These are phyloP conservation scores for Nymphalis polychloros DNA, from an alignment of 2,888 invertebrate species.

Conservation along the genomic window DNA sequence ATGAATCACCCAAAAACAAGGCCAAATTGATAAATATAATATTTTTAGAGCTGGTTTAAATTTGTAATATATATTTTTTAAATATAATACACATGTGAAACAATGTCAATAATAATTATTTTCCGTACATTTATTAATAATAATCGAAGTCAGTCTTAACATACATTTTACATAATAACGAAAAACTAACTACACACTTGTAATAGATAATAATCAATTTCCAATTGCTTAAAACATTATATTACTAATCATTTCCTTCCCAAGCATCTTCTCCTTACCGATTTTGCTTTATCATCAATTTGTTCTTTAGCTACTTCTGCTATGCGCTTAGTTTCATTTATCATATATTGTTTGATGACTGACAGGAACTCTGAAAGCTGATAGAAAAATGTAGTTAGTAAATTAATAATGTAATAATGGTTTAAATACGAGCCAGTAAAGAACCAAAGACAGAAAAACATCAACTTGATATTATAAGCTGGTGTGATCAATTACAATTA, in stretches of 20 bases:
- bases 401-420: too few species aligned
- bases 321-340: conserved; percentile 64
- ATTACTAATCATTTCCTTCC: conserved; percentile 46
- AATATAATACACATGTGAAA: background rate
- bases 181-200: background rate
- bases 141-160: background rate
- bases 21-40: too few species aligned
- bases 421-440: too few species aligned
- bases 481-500: background rate
- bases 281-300: conserved; percentile 58
- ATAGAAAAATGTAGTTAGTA: conserved; percentile 40
- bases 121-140: background rate
- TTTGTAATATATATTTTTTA: too few species aligned
- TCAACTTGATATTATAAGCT: background rate
- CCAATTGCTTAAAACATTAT: background rate
- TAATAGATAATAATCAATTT: background rate
- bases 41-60: too few species aligned
- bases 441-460: too few species aligned
- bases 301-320: conserved; percentile 59
- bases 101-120: background rate
- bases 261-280: conserved; percentile 51
- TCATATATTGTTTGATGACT: conserved; percentile 70
- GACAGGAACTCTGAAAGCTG: conserved; percentile 79
- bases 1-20: too few species aligned
- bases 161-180: background rate